A percentile compares a stretch with the other conserved stretches of the same genome.
Conservation (phyloP, 1,140 invertebrate species). For the Choristoneura fumiferana region DNA sequence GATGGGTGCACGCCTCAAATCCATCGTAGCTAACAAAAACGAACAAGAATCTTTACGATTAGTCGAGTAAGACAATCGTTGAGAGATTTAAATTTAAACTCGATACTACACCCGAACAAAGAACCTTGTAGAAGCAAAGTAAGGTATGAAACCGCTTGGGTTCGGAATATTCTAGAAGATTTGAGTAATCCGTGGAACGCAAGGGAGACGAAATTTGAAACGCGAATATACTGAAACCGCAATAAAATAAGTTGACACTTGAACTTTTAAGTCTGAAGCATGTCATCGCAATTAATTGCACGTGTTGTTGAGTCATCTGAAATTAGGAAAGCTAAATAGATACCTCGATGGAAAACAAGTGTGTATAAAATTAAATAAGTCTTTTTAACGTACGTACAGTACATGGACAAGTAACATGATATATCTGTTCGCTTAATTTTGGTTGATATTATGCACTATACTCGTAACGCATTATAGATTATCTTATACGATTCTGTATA, state of each 20-base stretch:
- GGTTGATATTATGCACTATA: too few species aligned
- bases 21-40: conserved; percentile 22
- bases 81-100: conserved; percentile 53
- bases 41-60: conserved; percentile 55
- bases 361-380: too few species aligned
- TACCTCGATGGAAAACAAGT: too few species aligned
- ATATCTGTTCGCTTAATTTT: too few species aligned
- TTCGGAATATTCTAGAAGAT: conserved; percentile 1
- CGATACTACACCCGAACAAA: neutral
- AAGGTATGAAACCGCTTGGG: neutral
- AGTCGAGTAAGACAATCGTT: conserved; percentile 47
- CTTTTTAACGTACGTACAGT: too few species aligned
- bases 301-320: neutral
- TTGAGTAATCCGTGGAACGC: conserved; percentile 21
- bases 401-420: too few species aligned
- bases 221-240: conserved; percentile 25
- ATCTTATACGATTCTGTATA: too few species aligned
- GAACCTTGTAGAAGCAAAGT: conserved; percentile 8
- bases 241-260: conserved; percentile 1
- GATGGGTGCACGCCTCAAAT: neutral
- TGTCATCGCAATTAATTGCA: conserved; percentile 10
- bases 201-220: conserved; percentile 33
- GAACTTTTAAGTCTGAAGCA: neutral
- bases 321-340: too few species aligned
- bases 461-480: too few species aligned